These are phyloP conservation scores for Drosophila santomea DNA, from an alignment of 1,140 invertebrate species.

Conservation along the genomic window DNA sequence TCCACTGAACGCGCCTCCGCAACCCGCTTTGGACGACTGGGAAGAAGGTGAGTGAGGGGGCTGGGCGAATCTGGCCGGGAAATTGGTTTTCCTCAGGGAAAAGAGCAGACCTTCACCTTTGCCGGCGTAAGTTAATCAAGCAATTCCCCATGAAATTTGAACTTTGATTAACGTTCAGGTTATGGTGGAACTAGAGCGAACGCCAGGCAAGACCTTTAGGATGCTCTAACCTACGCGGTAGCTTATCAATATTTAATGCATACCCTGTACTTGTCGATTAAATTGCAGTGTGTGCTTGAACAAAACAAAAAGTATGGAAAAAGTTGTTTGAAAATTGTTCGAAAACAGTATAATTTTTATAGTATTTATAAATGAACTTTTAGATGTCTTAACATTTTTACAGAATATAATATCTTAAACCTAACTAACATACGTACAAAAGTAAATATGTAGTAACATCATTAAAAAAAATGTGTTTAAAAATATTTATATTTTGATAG, in stretches of 20 bases:
- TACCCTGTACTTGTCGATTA: constrained; percentile 3
- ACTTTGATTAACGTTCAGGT: constrained; percentile 40
- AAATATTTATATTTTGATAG: too few species aligned
- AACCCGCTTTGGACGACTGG: constrained; percentile 73
- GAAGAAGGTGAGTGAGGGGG: constrained; percentile 70
- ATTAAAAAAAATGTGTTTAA: too few species aligned
- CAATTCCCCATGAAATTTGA: constrained; percentile 15
- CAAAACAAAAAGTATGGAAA: too few species aligned
- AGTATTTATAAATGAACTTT: too few species aligned
- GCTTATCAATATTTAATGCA: background rate
- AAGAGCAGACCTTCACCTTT: constrained; percentile 8
- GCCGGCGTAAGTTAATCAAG: constrained; percentile 31
- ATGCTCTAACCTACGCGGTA: background rate
- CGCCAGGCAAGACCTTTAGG: background rate
- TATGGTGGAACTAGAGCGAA: background rate
- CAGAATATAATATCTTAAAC: too few species aligned
- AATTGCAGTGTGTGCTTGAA: too few species aligned
- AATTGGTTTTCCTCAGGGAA: constrained; percentile 1
- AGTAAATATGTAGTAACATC: too few species aligned
- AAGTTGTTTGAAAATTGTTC: too few species aligned
- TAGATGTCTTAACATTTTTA: too few species aligned
- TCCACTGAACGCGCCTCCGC: constrained; percentile 73
- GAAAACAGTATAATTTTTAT: too few species aligned
- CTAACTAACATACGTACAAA: background rate
- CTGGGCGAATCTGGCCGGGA: background rate